A percentile compares a stretch with the other conserved stretches of the same genome.
Conservation (phyloP, 2,113 vertebrate genomes). For the Microtus montanus region DNA sequence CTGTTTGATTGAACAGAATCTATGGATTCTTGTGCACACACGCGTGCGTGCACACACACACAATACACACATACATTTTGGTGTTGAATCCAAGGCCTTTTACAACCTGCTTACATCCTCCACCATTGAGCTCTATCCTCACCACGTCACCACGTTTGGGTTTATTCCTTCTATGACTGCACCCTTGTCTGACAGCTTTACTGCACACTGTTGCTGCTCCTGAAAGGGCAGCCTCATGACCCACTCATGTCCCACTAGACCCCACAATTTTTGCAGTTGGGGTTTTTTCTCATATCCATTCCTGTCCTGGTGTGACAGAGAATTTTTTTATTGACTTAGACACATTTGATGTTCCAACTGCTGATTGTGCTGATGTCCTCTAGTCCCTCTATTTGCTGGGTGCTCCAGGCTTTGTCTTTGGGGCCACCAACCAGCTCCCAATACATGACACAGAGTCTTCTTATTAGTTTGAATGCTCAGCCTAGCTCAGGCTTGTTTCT, state of each 20-base stretch:
- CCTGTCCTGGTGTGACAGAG: neutral
- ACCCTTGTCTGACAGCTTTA: neutral
- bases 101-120: neutral
- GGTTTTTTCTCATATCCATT: neutral
- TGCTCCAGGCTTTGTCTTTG: neutral
- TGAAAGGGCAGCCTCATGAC: neutral
- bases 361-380: neutral
- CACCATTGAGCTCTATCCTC: neutral
- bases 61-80: neutral
- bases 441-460: neutral
- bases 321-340: neutral
- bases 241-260: neutral
- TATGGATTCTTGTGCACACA: too few relatives aligned
- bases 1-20: neutral
- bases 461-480: neutral
- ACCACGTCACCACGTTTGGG: accelerated
- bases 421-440: neutral
- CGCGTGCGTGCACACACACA: neutral
- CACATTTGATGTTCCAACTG: neutral
- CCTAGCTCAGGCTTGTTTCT: neutral
- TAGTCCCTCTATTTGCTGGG: neutral
- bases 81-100: neutral
- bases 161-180: neutral
- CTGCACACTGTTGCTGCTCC: neutral
- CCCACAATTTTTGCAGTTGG: neutral